Evolutionary conservation across 2,888 invertebrate genomes (phyloP), one percentile per base, ranked within the genome.

Genomic region (Microctonus brassicae): DNA sequence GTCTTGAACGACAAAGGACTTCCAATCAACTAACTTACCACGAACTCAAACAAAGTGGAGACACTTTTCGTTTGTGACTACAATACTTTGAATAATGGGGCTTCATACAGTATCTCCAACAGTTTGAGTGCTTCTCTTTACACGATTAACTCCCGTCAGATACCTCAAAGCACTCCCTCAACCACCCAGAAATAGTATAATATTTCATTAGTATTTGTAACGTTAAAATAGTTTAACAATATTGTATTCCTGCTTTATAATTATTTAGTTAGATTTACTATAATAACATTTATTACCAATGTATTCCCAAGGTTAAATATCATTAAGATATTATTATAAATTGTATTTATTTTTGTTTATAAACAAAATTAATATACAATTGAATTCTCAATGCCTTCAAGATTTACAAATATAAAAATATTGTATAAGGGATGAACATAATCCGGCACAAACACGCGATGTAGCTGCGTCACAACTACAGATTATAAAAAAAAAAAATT

Each of bases 71-170:
- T 53, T 68, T 71, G 72, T 57, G 69, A 75, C 73, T 66, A 65
- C 65, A 66, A 73, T 70, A 47, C 17, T 17, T 55, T 11, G 66
- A 63, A 73, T 71, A 68, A 75, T 85, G 83, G 69, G 86, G 86
- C 86, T 86, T 86, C 86, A 76, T 76, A 17, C 78, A 80, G 78
- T 80, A 78, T 77, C 76, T 77, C 64, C 64, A 76, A 82, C 85
- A 85, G 83, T 87, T 86, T 76, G 81, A 79, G 86, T 85, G 87
- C 87, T 87, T 87, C 87, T 85, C 83, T 87, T 87, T 87, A 87
- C 86, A 81, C 83, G 85, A 87, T 87, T 87, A 87, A 79, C 74
- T 71, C 75, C 58, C 13, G 9, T 6, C 34, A 20, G 36, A 34
- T 53, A 20, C 9, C 53, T 53, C 53, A 17, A 11, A n/a, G n/a